Evolutionary conservation across 2,888 invertebrate species (phyloP).

Genomic region (Tetragnatha montana): DNA sequence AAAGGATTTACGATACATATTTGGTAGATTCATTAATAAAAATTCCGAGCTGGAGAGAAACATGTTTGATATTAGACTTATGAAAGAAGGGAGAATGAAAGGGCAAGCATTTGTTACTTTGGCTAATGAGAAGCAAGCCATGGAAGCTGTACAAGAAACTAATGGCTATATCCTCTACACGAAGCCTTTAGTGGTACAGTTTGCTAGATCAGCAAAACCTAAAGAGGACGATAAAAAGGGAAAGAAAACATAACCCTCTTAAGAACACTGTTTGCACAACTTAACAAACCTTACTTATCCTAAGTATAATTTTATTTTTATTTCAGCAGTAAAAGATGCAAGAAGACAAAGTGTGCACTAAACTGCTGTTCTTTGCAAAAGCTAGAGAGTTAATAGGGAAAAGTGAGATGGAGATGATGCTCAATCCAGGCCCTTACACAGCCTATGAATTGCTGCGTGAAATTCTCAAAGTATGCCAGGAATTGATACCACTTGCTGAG

Average conservation of each 20-base stretch:
- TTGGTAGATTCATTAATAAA: slow-evolving; percentile 50
- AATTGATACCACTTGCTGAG: slow-evolving; percentile 82
- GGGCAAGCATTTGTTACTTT: slow-evolving; percentile 95
- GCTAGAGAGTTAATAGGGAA: slow-evolving; percentile 88
- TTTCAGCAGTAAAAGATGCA: slow-evolving; percentile 48
- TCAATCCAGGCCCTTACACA: slow-evolving; percentile 78
- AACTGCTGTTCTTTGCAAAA: slow-evolving; percentile 91
- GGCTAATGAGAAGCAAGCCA: slow-evolving; percentile 83
- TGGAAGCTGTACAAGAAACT: slow-evolving; percentile 86
- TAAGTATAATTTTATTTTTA: slow-evolving; percentile 31
- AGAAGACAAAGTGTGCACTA: slow-evolving; percentile 77
- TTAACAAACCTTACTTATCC: not conserved
- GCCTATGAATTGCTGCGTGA: slow-evolving; percentile 81
- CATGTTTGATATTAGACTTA: slow-evolving; percentile 84
- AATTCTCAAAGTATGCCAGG: slow-evolving; percentile 81
- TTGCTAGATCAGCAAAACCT: slow-evolving; percentile 70
- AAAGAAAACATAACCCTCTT: slow-evolving; percentile 21
- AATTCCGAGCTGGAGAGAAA: slow-evolving; percentile 48
- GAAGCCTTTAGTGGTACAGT: slow-evolving; percentile 89
- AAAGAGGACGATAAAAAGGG: slow-evolving; percentile 59
- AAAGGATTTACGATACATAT: slow-evolving; percentile 74
- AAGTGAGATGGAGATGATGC: slow-evolving; percentile 79
- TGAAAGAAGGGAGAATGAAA: slow-evolving; percentile 97
- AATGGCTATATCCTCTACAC: slow-evolving; percentile 91
- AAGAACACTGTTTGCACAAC: not conserved